Conservation (phyloP, 2,888 invertebrate species). For the Nymphalis urticae region DNA sequence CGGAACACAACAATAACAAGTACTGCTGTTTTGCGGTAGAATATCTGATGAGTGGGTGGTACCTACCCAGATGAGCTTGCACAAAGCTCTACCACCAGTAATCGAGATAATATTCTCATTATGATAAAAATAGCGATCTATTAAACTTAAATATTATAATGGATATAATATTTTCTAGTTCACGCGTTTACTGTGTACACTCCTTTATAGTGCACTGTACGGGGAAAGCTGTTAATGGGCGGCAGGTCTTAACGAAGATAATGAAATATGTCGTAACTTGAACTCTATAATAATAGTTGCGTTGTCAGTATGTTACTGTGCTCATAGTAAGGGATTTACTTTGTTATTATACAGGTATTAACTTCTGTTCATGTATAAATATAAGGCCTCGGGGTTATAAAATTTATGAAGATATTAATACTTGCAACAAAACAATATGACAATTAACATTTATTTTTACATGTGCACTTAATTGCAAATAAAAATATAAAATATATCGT, state of each 20-base stretch:
- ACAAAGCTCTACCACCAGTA: no score
- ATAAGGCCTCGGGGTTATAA: not conserved
- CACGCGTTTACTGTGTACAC: not conserved
- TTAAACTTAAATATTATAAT: no score
- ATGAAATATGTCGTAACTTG: slow-evolving; percentile 48
- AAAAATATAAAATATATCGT: no score
- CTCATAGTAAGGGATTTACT: not conserved
- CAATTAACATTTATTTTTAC: no score
- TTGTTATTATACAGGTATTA: slow-evolving; percentile 7
- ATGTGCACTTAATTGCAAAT: no score
- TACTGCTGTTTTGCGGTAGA: no score
- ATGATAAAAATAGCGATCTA: not conserved
- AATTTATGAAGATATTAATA: no score
- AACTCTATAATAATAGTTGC: slow-evolving; percentile 39
- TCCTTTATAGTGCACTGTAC: slow-evolving; percentile 34
- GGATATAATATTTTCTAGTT: not conserved
- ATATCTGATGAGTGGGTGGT: no score
- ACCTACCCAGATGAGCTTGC: no score
- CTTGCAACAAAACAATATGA: no score
- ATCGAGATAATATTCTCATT: no score
- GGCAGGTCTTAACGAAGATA: slow-evolving; percentile 44
- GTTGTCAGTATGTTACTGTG: slow-evolving; percentile 39
- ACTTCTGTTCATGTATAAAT: not conserved
- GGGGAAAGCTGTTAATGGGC: slow-evolving; percentile 52
- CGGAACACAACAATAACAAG: no score